Evolutionary conservation across 2,797 vertebrate genomes (phyloP).

Genomic region (Octomys mimax): DNA sequence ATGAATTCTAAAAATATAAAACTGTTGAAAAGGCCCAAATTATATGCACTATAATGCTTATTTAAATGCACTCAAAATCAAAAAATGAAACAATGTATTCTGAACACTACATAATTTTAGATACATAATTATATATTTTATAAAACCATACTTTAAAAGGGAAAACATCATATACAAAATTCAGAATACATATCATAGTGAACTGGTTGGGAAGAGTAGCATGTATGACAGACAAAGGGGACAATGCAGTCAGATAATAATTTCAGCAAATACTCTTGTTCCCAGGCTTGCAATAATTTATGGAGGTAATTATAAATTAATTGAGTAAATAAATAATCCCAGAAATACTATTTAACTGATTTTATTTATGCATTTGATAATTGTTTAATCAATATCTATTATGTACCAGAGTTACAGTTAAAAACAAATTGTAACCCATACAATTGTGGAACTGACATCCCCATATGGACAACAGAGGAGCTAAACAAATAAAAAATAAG

Average conservation of each 20-base stretch:
- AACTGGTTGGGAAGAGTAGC: neutral
- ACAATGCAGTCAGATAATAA: neutral
- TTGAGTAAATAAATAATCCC: conserved; percentile 45
- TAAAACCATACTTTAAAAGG: neutral
- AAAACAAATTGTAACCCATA: conserved; percentile 1
- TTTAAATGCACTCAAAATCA: conserved; percentile 18
- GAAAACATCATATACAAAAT: neutral
- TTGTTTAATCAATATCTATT: neutral
- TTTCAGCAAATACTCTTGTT: neutral
- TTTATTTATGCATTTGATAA: conserved; percentile 42
- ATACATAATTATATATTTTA: neutral
- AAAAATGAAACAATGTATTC: conserved; percentile 29
- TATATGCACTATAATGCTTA: neutral
- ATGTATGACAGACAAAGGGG: neutral
- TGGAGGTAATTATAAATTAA: neutral
- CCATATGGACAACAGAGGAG: neutral
- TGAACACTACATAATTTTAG: neutral
- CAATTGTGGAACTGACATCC: neutral
- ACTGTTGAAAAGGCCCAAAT: neutral
- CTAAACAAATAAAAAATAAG: neutral
- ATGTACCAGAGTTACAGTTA: neutral
- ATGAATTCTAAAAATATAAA: neutral
- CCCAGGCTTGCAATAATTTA: neutral
- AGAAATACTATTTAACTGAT: neutral
- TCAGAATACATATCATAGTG: neutral